Conservation (phyloP, 2,888 invertebrate genomes). For the Apantesis nais region DNA sequence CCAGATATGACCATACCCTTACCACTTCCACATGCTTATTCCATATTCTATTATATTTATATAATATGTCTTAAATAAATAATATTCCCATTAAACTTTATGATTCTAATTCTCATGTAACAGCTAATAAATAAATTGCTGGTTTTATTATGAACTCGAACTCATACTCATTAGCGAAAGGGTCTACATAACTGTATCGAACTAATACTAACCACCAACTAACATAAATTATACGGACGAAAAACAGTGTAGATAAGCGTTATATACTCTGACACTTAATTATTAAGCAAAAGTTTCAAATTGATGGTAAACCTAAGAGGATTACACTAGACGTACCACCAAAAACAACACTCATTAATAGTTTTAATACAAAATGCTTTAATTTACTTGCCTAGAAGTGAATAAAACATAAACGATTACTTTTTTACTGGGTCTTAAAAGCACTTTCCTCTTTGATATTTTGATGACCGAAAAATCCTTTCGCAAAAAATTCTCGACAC, state of each 20-base stretch:
- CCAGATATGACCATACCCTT: too few species aligned
- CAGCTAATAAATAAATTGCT: neutral
- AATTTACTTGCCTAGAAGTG: constrained; percentile 13
- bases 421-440: constrained; percentile 15
- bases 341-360: constrained; percentile 12
- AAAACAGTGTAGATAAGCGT: neutral
- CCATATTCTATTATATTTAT: too few species aligned
- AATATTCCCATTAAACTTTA: neutral
- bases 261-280: neutral
- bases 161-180: neutral
- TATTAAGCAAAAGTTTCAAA: constrained; percentile 2
- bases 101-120: neutral
- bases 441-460: constrained; percentile 30
- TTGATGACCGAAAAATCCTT: constrained; percentile 27
- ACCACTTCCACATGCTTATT: too few species aligned
- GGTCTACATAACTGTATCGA: neutral
- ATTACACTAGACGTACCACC: neutral
- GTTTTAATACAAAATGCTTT: constrained; percentile 1
- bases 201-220: neutral
- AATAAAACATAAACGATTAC: constrained; percentile 23
- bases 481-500: constrained; percentile 25
- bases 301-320: constrained; percentile 4
- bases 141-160: neutral
- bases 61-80: neutral
- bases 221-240: neutral